Evolutionary conservation across 2,797 vertebrate species (phyloP).

Genomic region (Steatocranus sp.): DNA sequence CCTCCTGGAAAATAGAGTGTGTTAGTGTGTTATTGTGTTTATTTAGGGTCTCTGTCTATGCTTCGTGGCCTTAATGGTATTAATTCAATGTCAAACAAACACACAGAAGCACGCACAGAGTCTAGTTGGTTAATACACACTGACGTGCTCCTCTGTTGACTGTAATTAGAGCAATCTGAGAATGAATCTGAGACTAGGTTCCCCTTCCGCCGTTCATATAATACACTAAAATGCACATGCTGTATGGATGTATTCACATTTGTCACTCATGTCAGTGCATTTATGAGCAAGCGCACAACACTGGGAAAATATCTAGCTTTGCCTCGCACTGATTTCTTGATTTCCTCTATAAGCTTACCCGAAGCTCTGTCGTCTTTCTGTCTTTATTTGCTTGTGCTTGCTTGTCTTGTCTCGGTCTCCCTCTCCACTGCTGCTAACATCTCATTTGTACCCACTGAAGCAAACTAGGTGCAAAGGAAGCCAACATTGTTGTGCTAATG

Average conservation of each 20-base stretch:
- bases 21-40: conserved; percentile 41
- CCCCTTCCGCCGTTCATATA: neutral
- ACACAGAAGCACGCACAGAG: neutral
- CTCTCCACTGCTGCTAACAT: conserved; percentile 33
- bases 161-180: conserved; percentile 18
- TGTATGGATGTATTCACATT: neutral
- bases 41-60: conserved; percentile 25
- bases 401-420: conserved; percentile 3
- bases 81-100: conserved; percentile 19
- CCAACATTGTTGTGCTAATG: conserved; percentile 49
- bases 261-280: conserved; percentile 20
- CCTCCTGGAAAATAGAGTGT: conserved; percentile 51
- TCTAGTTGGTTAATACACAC: conserved; percentile 13
- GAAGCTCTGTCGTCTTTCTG: conserved; percentile 9
- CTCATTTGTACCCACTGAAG: conserved; percentile 60
- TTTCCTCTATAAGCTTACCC: conserved; percentile 17
- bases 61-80: conserved; percentile 23
- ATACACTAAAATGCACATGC: neutral
- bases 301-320: conserved; percentile 6
- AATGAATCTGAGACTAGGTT: neutral
- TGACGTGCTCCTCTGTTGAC: neutral
- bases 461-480: conserved; percentile 41
- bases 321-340: conserved; percentile 21
- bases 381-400: conserved; percentile 20
- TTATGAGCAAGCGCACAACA: conserved; percentile 30